Evolutionary conservation across 2,797 vertebrate species (phyloP), one percentile per base, ranked within the genome.

Genomic region (Tachyglossus aculeatus): DNA sequence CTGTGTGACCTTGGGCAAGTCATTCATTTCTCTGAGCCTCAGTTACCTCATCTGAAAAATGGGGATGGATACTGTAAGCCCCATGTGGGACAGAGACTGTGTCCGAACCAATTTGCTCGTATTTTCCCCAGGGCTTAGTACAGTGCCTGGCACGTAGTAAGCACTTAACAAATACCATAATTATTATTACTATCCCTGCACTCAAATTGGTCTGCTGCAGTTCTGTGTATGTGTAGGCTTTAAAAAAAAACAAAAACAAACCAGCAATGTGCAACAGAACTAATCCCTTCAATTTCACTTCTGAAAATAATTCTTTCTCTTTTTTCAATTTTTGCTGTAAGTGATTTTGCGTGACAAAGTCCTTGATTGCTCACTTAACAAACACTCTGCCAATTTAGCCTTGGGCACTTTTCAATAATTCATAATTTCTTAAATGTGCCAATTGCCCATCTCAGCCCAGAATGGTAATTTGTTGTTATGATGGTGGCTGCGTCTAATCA

Each of bases 351-450:
- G 51, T 67, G 59, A 62, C 33, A 61, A 40, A 65, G 36, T 15
- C n/a, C 9, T 45, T 62, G 47, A 73, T 31, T 44, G 38, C 34
- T 67, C 32, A 51, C 29, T 77, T 73, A 72, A 48, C 10, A 65
- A 33, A 34, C 15, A 65, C 57, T 77, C 22, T 70, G 29, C 12
- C 73, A 75, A 75, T 65, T 79, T 70, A 62, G 29, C 54, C 29
- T 39, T 37, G 24, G 62, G 54, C 2, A 52, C 18, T 73, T 76
- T 62, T 83, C 51, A 83, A 65, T 75, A 77, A 75, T 77, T 81
- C 39, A 73, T 73, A 72, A 56, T 77, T 70, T 16, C 8, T 71
- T 80, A 77, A 72, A 75, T 71, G n/a, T 16, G 4, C 13, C 59
- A 77, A 78, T 59, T 29, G 25, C 43, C 71, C 68, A 19, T 18